These are phyloP conservation scores for Drosophila grimshawi DNA, from an alignment of 1,140 invertebrate species.

Conservation along the genomic window DNA sequence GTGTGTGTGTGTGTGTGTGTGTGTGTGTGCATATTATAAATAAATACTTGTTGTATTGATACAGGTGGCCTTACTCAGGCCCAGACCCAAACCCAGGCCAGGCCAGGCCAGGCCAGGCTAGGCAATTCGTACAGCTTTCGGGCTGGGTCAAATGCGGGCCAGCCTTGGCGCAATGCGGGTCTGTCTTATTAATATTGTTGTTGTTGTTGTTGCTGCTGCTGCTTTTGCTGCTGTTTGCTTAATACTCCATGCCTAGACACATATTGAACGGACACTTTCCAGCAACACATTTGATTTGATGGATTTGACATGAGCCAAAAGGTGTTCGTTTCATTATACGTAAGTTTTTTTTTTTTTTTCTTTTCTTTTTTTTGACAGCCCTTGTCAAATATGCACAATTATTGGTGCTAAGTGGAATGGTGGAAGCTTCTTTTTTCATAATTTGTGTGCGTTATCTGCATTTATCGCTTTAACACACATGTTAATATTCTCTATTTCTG, in stretches of 20 bases:
- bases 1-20: not conserved
- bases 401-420: not conserved
- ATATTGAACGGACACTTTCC: conserved; percentile 13
- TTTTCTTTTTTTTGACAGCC: too few relatives aligned
- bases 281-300: conserved; percentile 2
- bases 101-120: too few relatives aligned
- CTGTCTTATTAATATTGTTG: not conserved
- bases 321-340: not conserved
- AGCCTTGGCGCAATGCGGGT: conserved; percentile 52
- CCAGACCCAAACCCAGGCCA: not conserved
- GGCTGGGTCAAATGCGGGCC: conserved; percentile 45
- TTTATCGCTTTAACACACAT: too few relatives aligned
- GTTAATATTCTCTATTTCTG: too few relatives aligned
- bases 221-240: conserved; percentile 19
- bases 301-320: conserved; percentile 25
- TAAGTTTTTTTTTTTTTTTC: too few relatives aligned
- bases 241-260: conserved; percentile 26
- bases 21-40: conserved; percentile 1
- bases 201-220: conserved; percentile 7
- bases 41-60: conserved; percentile 62
- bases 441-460: too few relatives aligned
- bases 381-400: not conserved
- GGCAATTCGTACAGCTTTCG: conserved; percentile 36
- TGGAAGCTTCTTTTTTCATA: too few relatives aligned
- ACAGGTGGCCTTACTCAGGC: conserved; percentile 68